Percentiles rank a stretch among this genome's conserved stretches.
Conservation (phyloP, 2,888 invertebrate genomes). For the Empis stercorea region DNA sequence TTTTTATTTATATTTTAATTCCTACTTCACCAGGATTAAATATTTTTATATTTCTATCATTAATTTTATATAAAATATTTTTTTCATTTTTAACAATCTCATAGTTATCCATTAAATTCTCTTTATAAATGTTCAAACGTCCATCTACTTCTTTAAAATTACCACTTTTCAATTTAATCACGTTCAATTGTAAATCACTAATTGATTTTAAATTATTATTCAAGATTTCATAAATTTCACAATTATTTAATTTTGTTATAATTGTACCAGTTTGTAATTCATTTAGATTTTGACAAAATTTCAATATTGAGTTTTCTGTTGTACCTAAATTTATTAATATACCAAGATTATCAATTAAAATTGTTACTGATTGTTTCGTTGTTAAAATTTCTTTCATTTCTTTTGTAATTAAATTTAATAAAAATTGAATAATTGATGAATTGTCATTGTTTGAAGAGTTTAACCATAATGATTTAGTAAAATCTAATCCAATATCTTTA, state of each 20-base stretch:
- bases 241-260: conserved; percentile 46
- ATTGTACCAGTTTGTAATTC: conserved; percentile 36
- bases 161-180: conserved; percentile 57
- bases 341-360: conserved; percentile 60
- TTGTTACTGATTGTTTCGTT: conserved; percentile 36
- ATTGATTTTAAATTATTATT: conserved; percentile 49
- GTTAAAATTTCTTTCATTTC: conserved; percentile 30
- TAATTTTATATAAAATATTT: conserved; percentile 47
- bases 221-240: conserved; percentile 44
- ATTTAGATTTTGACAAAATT: conserved; percentile 21
- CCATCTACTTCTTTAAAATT: conserved; percentile 62
- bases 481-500: conserved; percentile 21
- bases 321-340: conserved; percentile 52
- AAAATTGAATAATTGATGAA: conserved; percentile 17
- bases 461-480: too few species aligned
- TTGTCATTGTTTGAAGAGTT: too few species aligned
- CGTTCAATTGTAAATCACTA: conserved; percentile 48
- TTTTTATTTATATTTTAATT: conserved; percentile 27
- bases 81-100: conserved; percentile 23
- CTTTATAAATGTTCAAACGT: conserved; percentile 37
- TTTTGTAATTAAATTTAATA: conserved; percentile 36
- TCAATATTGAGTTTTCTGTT: conserved; percentile 22
- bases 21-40: conserved; percentile 52
- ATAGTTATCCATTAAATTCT: conserved; percentile 20
- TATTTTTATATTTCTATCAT: conserved; percentile 60